These are phyloP conservation scores for Catostylus mosaicus DNA, from an alignment of 30 jellyfish, hydroid and myxozoan species.

Conservation along the genomic window DNA sequence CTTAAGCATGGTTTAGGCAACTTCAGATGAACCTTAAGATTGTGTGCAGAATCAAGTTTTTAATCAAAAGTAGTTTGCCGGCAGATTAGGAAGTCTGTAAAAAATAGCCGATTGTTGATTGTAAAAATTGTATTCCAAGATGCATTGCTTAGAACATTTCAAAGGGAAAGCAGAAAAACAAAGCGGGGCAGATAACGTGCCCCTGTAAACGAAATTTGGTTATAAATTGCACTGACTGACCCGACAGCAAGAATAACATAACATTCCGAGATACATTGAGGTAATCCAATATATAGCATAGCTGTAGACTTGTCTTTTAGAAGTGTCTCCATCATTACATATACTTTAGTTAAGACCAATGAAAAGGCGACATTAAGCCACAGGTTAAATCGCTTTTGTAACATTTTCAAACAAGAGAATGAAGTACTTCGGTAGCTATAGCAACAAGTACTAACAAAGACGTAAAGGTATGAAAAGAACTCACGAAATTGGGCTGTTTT, in stretches of 20 bases:
- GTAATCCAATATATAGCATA: not conserved
- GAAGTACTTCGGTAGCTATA: constrained; percentile 4
- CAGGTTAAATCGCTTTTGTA: not conserved
- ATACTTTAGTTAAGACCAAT: too few species aligned
- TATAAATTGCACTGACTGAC: not conserved
- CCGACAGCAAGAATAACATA: not conserved
- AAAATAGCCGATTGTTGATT: too few species aligned
- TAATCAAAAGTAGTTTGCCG: too few species aligned
- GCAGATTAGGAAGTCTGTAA: too few species aligned
- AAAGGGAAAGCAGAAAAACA: not conserved
- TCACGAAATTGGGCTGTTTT: not conserved
- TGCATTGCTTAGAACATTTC: not conserved
- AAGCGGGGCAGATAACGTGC: not conserved
- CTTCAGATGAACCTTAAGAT: too few species aligned
- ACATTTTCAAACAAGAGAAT: not conserved
- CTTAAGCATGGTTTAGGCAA: too few species aligned
- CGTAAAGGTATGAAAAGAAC: constrained; percentile 23
- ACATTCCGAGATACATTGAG: not conserved
- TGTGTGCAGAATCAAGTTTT: too few species aligned
- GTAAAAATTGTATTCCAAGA: too few species aligned
- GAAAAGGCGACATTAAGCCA: not conserved
- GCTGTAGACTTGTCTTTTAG: too few species aligned
- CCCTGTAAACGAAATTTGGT: not conserved
- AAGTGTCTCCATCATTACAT: too few species aligned
- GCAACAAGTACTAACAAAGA: constrained; percentile 22